Percentiles rank a stretch among this genome's conserved stretches.
phyloP scores from a whole-genome alignment of 2,797 vertebrate genomes.

The Periophthalmus magnuspinnatus region DNA sequence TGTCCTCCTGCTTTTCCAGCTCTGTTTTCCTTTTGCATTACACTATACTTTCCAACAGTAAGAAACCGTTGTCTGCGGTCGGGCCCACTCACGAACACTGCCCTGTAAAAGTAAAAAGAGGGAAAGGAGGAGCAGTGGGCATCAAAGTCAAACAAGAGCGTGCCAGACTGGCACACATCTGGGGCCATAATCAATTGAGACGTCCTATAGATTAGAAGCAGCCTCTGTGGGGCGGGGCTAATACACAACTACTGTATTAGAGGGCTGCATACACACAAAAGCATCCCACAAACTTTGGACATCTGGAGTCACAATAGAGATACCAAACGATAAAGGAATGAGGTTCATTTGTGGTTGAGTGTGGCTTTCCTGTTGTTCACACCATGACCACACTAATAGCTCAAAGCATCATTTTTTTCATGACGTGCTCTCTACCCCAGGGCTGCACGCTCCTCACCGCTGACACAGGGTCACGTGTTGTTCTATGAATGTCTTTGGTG shows the following conservation, averaged over 20 bases:
- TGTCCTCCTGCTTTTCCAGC: constrained; percentile 28
- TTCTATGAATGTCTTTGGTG: constrained; percentile 26
- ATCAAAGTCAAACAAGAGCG: constrained; percentile 56
- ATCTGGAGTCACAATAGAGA: constrained; percentile 30
- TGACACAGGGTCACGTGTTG: constrained; percentile 35
- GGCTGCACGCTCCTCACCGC: constrained; percentile 27
- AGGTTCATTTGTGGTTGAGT: constrained; percentile 12
- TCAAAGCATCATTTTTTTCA: background rate
- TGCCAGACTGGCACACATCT: constrained; percentile 55
- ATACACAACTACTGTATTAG: constrained; percentile 41
- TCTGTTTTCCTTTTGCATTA: constrained; percentile 53
- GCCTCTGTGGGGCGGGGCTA: constrained; percentile 2
- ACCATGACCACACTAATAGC: constrained; percentile 8
- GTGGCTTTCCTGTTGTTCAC: constrained; percentile 9
- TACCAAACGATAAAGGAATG: constrained; percentile 2
- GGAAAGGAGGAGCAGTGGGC: constrained; percentile 9
- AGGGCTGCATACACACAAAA: constrained; percentile 18
- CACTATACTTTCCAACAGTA: constrained; percentile 17
- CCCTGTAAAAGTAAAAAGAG: constrained; percentile 27
- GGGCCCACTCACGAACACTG: constrained; percentile 34
- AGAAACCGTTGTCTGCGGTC: constrained; percentile 45
- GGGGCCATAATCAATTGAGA: constrained; percentile 25
- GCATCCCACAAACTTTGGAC: constrained; percentile 28
- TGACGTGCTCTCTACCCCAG: constrained; percentile 6
- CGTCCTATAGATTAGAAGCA: constrained; percentile 19